Base-by-base conservation (phyloP, 2,888 invertebrate species). In the Phengaris alcon region DNA sequence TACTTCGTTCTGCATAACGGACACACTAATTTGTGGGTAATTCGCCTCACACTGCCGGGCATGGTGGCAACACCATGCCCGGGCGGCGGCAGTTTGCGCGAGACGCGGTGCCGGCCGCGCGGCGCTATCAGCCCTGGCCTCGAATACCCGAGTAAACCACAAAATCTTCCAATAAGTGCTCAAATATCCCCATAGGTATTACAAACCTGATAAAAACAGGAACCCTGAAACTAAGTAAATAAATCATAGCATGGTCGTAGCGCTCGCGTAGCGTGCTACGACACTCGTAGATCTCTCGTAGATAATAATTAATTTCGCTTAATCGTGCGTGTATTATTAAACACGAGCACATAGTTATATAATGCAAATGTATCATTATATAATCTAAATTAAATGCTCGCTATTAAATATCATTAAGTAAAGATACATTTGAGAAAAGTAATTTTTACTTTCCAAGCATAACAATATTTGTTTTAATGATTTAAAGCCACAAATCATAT, bases 1-100 rank as follows among this genome's bases (percentile, higher is more conserved):
- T 9, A 57, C 48, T 48, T 48, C 48, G 6, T 22, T 10, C 59
- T 59, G n/a, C 22, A 2, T 1, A 22, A 8, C 22, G 59, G 22
- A 59, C 48, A 46, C 4, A 6, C 8, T 10, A 10, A 22, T 59
- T 59, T 22, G 22, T 59, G 84, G 85, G 84, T 83, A 83, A 83
- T 79, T 80, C 80, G 80, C 48, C 57, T 57, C 51, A 75, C 77
- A 77, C 78, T n/a, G n/a, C n/a, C n/a, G n/a, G n/a, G n/a, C n/a
- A n/a, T n/a, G n/a, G 79, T 85, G 89, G 90, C 86, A 92, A 89
- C 88, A 84, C 86, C 69, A 79, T 75, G 79, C 91, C 91, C 91
- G 92, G 92, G 92, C 89, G 87, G 86, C 88, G 90, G 86, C 92
- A 93, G 93, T 93, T 84, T 90, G 90, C 92, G 92, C 93, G 90